Evolutionary conservation across 2,888 invertebrate species (phyloP).

Genomic region (Plagodis pulveraria): DNA sequence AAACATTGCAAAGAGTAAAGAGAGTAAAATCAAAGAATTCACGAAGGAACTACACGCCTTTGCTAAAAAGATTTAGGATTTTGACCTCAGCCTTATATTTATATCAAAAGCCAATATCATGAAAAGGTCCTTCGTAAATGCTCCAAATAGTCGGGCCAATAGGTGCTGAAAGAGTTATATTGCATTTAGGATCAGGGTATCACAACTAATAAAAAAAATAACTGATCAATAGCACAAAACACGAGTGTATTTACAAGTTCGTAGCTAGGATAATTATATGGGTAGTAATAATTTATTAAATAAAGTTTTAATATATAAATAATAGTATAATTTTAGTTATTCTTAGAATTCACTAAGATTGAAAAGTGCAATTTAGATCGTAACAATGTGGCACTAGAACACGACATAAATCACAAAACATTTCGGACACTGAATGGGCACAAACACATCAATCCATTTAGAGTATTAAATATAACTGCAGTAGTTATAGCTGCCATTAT

Average conservation of each 20-base stretch:
- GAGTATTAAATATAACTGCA: constrained; percentile 10
- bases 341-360: constrained; percentile 32
- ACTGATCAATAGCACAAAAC: constrained; percentile 25
- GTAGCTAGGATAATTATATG: constrained; percentile 10
- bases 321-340: constrained; percentile 4
- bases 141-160: constrained; percentile 18
- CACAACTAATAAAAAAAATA: constrained; percentile 37
- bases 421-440: constrained; percentile 20
- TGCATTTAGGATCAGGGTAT: constrained; percentile 29
- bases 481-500: constrained; percentile 13
- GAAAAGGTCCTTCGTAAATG: constrained; percentile 47
- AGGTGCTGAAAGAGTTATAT: constrained; percentile 28
- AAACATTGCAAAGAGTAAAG: constrained; percentile 83
- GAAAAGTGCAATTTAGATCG: constrained; percentile 34
- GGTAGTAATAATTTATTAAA: too few relatives aligned
- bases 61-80: too few relatives aligned
- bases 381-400: constrained; percentile 45
- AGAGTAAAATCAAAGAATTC: constrained; percentile 45
- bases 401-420: constrained; percentile 51
- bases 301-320: constrained; percentile 2
- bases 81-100: too few relatives aligned
- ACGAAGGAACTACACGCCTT: constrained; percentile 39
- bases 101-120: not conserved
- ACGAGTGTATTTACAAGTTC: constrained; percentile 34
- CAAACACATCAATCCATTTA: constrained; percentile 24